Evolutionary conservation across 2,797 vertebrate genomes (phyloP), one percentile per base, ranked within the genome.

Genomic region (Bucorvus abyssinicus): DNA sequence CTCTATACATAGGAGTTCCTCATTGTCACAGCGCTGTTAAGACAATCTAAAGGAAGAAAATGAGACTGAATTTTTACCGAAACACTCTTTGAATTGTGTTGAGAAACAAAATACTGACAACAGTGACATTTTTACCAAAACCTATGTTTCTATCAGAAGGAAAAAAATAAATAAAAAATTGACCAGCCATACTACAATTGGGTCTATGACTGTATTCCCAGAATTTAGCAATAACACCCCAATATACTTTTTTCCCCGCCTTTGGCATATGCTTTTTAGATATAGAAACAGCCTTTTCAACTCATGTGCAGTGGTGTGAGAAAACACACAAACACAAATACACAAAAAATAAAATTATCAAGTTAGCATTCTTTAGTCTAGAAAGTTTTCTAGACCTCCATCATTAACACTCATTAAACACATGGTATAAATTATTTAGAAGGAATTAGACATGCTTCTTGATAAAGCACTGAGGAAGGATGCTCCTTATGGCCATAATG

Each of bases 181-280:
- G 19, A 50, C 20, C 7, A 55, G 6, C 13, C 0, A 1, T 47
- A 22, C 7, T 34, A 12, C 52, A 24, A 16, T 71, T 84, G 18
- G 5, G 9, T 55, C 50, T 38, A 8, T 36, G 14, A 19, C 22
- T 77, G 22, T 61, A 61, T 74, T 75, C 13, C 30, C 36, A 85
- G 27, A 40, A 90, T 52, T 81, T 57, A 70, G 12, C 32, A 74
- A 10, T 27, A 60, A 32, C 8, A 55, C 1, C 16, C 3, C 38
- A 71, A 19, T 8, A 24, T 2, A 56, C 10, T 9, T 20, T 24
- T 12, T 20, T 0, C 20, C 27, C 3, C 15, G 22, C 27, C 3
- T 13, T 45, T 50, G 22, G 10, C 11, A 73, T 47, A 21, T 19
- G 21, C 5, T 32, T 73, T 81, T 69, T 14, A 76, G 14, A 38